phyloP scores from a whole-genome alignment of 2,888 invertebrate genomes.

The Tetragnatha montana region DNA sequence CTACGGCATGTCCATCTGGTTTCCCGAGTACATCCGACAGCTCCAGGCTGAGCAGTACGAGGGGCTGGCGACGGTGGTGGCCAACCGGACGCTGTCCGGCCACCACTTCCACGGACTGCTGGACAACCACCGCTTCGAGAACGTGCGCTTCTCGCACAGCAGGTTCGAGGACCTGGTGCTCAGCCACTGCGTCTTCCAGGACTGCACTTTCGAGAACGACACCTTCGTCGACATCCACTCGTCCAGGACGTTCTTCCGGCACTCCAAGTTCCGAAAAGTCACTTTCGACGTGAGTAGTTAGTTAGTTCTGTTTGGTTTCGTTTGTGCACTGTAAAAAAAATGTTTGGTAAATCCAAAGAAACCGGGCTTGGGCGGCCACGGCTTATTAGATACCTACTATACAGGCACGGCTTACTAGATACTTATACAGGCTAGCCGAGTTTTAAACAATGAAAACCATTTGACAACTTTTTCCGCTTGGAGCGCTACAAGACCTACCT shows the following conservation, averaged over 20 bases:
- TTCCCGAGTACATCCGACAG: conserved; percentile 79
- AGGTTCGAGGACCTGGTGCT: conserved; percentile 83
- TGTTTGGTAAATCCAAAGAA: too few species aligned
- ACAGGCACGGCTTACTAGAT: too few species aligned
- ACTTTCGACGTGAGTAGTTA: conserved; percentile 78
- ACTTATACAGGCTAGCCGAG: too few species aligned
- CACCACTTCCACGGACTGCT: conserved; percentile 80
- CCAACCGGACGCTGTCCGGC: conserved; percentile 76
- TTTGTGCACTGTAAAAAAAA: too few species aligned
- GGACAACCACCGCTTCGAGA: conserved; percentile 82
- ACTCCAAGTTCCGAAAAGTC: conserved; percentile 79
- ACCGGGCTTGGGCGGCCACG: too few species aligned
- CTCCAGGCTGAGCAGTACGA: conserved; percentile 76
- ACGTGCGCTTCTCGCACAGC: conserved; percentile 81
- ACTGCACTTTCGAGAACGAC: conserved; percentile 83
- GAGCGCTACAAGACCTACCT: too few species aligned
- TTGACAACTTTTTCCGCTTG: too few species aligned
- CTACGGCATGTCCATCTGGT: conserved; percentile 80
- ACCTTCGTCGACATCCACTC: conserved; percentile 85
- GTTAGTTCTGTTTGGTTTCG: too few species aligned
- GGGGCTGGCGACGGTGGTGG: conserved; percentile 72
- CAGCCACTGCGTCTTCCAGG: conserved; percentile 84
- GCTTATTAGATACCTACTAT: too few species aligned
- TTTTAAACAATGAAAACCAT: too few species aligned
- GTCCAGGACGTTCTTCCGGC: conserved; percentile 82